Percentiles rank a stretch among this genome's conserved stretches.
Evolutionary conservation across 2,888 invertebrate species (phyloP).

Genomic region (Alentia gelatinosa): DNA sequence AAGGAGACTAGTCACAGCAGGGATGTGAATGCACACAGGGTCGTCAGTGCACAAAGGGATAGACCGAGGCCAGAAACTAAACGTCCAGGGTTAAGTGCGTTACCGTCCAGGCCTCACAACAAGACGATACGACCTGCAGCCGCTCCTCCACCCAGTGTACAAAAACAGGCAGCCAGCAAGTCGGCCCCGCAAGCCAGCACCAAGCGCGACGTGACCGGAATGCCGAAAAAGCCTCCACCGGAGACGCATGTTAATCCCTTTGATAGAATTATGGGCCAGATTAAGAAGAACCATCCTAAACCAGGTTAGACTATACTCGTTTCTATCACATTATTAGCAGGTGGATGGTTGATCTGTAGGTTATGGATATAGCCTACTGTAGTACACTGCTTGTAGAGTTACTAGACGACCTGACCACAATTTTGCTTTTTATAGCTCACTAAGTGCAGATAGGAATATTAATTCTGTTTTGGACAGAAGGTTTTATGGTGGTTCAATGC

Average conservation of each 20-base stretch:
- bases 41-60: background rate
- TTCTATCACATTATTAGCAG: no score
- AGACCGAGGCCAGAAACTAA: background rate
- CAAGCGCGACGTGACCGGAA: background rate
- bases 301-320: background rate
- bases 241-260: background rate
- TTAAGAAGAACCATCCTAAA: constrained; percentile 23
- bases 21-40: background rate
- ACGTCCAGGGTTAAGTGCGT: background rate
- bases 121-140: background rate
- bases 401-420: no score
- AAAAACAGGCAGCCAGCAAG: background rate
- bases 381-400: no score
- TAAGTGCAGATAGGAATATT: no score
- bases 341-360: no score
- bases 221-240: background rate
- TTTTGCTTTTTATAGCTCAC: no score
- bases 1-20: background rate
- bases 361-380: no score
- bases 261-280: constrained; percentile 24
- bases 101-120: background rate
- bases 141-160: background rate
- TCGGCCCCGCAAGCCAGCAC: background rate
- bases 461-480: no score
- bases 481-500: no score